Percentiles rank a stretch among this genome's conserved stretches.
These are phyloP conservation scores for Nezara viridula DNA, from an alignment of 2,888 invertebrate species.

Conservation along the genomic window DNA sequence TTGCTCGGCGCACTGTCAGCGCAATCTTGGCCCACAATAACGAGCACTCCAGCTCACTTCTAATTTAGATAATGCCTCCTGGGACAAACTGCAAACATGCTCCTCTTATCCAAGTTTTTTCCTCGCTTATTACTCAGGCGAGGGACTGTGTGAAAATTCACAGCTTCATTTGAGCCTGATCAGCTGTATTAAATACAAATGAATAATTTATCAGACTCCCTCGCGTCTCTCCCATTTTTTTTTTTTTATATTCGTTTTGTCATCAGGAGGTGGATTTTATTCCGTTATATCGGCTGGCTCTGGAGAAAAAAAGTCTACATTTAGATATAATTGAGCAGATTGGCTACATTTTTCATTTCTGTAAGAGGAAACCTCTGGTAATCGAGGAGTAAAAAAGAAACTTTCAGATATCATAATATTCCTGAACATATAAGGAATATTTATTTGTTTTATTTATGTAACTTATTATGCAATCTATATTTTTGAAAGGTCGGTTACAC, in stretches of 20 bases:
- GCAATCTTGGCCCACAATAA: neutral
- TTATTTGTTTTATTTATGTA: neutral
- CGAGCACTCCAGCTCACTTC: slow-evolving; percentile 14
- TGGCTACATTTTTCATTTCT: slow-evolving; percentile 39
- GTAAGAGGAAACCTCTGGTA: neutral
- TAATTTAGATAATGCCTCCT: slow-evolving; percentile 17
- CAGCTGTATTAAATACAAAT: slow-evolving; percentile 51
- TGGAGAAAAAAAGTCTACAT: neutral
- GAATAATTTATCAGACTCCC: slow-evolving; percentile 42
- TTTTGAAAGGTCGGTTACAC: neutral
- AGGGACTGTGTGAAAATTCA: slow-evolving; percentile 35
- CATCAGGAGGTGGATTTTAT: neutral
- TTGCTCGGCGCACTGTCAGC: neutral
- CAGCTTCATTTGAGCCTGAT: slow-evolving; percentile 35
- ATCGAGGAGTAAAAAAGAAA: neutral
- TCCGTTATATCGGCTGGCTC: slow-evolving; percentile 5
- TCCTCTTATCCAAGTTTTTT: slow-evolving; percentile 32
- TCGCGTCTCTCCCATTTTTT: neutral
- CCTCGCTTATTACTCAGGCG: neutral
- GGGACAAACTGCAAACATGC: slow-evolving; percentile 45
- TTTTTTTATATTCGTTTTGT: slow-evolving; percentile 16
- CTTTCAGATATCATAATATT: neutral
- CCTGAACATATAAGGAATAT: neutral
- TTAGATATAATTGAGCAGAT: slow-evolving; percentile 39
- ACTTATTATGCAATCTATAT: neutral